phyloP scores from a whole-genome alignment of 2,888 invertebrate genomes.

The Mimachlamys varia region DNA sequence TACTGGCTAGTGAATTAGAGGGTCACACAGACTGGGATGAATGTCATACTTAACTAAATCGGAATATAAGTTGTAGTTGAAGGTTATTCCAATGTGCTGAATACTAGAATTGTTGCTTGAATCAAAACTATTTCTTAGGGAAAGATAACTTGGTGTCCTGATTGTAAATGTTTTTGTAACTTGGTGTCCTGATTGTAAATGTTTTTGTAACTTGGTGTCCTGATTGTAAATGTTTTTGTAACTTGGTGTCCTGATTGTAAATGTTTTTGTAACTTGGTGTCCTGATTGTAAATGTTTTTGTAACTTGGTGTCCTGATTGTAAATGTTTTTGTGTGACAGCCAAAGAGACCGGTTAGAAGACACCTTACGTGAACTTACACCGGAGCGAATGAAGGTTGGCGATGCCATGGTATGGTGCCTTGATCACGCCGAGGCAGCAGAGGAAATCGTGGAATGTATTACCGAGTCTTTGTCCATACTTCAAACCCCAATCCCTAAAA shows the following conservation, averaged over 20 bases:
- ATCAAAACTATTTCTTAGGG: background rate
- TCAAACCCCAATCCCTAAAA: constrained; percentile 91
- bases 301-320: background rate
- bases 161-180: background rate
- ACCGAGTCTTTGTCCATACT: constrained; percentile 91
- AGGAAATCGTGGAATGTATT: constrained; percentile 96
- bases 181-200: background rate
- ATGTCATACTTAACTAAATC: no score
- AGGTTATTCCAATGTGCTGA: background rate
- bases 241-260: background rate
- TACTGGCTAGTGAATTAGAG: no score
- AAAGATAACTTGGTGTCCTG: background rate
- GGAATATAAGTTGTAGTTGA: background rate
- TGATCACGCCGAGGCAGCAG: constrained; percentile 98
- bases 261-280: background rate
- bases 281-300: background rate
- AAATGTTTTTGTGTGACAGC: constrained; percentile 82
- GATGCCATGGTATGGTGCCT: constrained; percentile 99
- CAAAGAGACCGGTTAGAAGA: constrained; percentile 97
- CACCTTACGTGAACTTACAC: constrained; percentile 91
- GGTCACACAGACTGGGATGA: no score
- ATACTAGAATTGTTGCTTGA: no score
- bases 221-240: no score
- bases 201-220: no score
- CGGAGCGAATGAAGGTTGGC: constrained; percentile 87